A percentile compares a stretch with the other conserved stretches of the same genome.
These are phyloP conservation scores for Psephotus haematonotus DNA, from an alignment of 2,113 vertebrate genomes.

Conservation along the genomic window DNA sequence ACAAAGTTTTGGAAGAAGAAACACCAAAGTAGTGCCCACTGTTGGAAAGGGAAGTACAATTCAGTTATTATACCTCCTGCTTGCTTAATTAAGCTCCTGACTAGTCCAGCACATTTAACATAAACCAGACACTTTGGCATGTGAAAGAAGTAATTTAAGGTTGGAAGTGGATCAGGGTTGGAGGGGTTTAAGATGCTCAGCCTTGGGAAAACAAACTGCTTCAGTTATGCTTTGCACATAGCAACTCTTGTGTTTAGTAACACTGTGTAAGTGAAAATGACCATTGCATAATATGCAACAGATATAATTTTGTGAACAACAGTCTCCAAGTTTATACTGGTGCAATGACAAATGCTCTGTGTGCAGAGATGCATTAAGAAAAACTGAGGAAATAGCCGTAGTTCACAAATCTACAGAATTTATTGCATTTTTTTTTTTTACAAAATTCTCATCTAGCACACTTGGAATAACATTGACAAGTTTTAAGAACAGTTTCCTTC, in stretches of 20 bases:
- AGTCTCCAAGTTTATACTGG: not conserved
- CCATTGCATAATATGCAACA: fast-evolving
- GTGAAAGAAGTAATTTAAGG: not conserved
- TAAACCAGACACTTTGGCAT: not conserved
- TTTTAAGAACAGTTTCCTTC: not conserved
- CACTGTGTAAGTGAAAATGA: not conserved
- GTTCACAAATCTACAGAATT: not conserved
- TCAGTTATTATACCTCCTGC: not conserved
- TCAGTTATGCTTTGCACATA: not conserved
- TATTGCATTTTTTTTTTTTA: not conserved
- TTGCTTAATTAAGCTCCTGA: not conserved
- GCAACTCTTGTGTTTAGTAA: not conserved
- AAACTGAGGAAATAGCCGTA: not conserved
- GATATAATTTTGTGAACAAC: not conserved
- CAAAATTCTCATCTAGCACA: not conserved
- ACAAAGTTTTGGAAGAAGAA: not conserved
- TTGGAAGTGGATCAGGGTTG: not conserved
- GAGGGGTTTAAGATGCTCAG: not conserved
- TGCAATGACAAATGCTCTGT: not conserved
- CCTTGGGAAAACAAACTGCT: not conserved
- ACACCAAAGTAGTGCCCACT: not conserved
- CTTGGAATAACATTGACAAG: not conserved
- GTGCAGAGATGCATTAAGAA: not conserved
- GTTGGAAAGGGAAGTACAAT: not conserved
- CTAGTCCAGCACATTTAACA: not conserved